Evolutionary conservation across 1,140 invertebrate genomes (phyloP).

Genomic region (Leptinotarsa texana): DNA sequence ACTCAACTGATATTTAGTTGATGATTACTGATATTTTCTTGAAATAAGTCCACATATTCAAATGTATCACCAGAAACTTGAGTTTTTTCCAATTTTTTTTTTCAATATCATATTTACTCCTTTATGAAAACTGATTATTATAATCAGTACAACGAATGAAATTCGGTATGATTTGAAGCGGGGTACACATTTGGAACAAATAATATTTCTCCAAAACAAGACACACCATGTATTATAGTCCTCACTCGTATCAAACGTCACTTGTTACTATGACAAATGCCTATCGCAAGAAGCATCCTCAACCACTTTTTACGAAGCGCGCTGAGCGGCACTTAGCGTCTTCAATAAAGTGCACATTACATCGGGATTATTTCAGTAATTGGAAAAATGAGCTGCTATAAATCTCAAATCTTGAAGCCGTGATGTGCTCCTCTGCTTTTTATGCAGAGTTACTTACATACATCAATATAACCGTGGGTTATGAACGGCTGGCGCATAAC

Average conservation of each 20-base stretch:
- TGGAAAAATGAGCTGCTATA: constrained; percentile 14
- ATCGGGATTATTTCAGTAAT: constrained; percentile 14
- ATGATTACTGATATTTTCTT: too few species aligned
- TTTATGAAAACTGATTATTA: too few species aligned
- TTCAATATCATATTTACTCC: too few species aligned
- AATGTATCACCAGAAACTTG: too few species aligned
- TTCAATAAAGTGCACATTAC: constrained; percentile 6
- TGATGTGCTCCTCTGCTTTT: constrained; percentile 18
- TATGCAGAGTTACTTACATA: constrained; percentile 11
- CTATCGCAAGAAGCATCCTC: constrained; percentile 13
- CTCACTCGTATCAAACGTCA: background rate
- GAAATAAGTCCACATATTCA: too few species aligned
- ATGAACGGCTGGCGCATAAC: constrained; percentile 1
- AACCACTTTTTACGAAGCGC: constrained; percentile 19
- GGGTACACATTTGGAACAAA: too few species aligned
- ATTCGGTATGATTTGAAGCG: too few species aligned
- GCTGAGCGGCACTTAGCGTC: background rate
- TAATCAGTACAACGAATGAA: too few species aligned
- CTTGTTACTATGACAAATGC: constrained; percentile 18
- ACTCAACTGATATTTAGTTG: too few species aligned
- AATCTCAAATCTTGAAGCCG: constrained; percentile 14
- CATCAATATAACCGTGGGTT: constrained; percentile 18
- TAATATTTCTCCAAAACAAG: too few species aligned
- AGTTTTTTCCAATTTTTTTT: too few species aligned
- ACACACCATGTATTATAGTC: background rate